Percentiles rank a stretch among this genome's conserved stretches.
Conservation (phyloP, 2,888 invertebrate genomes). For the Chaetoderma sp. region DNA sequence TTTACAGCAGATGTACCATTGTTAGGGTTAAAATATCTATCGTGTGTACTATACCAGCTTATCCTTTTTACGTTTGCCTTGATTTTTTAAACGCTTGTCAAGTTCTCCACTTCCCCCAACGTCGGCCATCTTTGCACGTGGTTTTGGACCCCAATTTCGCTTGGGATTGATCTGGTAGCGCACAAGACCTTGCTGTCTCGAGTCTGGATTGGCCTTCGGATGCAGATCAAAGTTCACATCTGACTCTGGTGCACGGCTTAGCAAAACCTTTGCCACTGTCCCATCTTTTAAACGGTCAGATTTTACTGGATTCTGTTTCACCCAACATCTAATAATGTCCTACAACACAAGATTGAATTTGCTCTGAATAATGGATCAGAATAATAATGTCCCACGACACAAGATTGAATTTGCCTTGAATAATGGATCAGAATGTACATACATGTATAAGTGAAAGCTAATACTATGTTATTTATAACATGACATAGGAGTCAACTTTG, state of each 20-base stretch:
- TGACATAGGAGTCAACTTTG: too few relatives aligned
- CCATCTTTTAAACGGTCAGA: constrained; percentile 50
- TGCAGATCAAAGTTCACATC: constrained; percentile 69
- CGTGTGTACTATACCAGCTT: too few relatives aligned
- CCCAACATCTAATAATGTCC: constrained; percentile 87
- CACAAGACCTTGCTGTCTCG: constrained; percentile 79
- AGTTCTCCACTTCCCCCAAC: constrained; percentile 15
- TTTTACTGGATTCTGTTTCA: constrained; percentile 61
- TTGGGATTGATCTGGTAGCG: constrained; percentile 86
- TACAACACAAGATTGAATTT: constrained; percentile 24
- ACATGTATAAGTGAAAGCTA: too few relatives aligned
- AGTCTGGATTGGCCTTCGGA: constrained; percentile 83
- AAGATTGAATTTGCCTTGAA: not conserved
- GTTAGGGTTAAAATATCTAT: too few relatives aligned
- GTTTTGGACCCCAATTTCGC: constrained; percentile 92
- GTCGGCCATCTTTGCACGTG: constrained; percentile 73
- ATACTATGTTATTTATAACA: too few relatives aligned
- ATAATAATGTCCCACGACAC: constrained; percentile 77
- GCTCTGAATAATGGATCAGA: not conserved
- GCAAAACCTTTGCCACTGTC: constrained; percentile 53
- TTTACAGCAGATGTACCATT: not conserved
- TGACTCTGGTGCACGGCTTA: constrained; percentile 52
- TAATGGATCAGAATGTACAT: too few relatives aligned
- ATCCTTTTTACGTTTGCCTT: not conserved
- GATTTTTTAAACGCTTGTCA: not conserved